Evolutionary conservation across 2,888 invertebrate genomes (phyloP).

Genomic region (Catocala sponsa): DNA sequence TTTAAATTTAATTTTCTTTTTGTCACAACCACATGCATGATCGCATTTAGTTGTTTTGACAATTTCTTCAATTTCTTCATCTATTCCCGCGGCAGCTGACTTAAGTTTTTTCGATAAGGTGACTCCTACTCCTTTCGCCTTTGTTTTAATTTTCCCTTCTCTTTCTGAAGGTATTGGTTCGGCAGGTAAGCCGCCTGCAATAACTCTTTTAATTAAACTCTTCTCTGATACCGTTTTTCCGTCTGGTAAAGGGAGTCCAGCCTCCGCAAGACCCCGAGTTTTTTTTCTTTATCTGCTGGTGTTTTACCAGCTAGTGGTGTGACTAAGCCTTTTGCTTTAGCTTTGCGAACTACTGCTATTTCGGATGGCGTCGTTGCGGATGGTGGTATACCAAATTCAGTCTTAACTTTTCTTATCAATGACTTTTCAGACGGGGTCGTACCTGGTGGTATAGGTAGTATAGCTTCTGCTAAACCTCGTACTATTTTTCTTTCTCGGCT

Average conservation of each 20-base stretch:
- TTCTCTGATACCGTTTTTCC: too few species aligned
- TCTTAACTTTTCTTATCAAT: constrained; percentile 38
- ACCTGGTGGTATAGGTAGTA: constrained; percentile 21
- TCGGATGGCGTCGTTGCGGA: constrained; percentile 57
- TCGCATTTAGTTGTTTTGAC: too few species aligned
- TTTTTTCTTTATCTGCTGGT: constrained; percentile 25
- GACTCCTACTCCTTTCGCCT: too few species aligned
- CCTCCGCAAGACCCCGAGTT: constrained; percentile 20
- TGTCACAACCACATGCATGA: too few species aligned
- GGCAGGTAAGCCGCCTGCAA: too few species aligned
- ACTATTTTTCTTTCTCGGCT: constrained; percentile 48
- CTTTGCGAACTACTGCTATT: constrained; percentile 55
- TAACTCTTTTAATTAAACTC: constrained; percentile 44
- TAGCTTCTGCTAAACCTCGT: constrained; percentile 2
- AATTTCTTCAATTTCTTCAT: too few species aligned
- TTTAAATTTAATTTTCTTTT: too few species aligned
- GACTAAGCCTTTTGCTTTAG: constrained; percentile 60
- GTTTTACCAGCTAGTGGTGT: constrained; percentile 38
- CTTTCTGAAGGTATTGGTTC: constrained; percentile 60
- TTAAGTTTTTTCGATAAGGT: too few species aligned
- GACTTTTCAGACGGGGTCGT: constrained; percentile 31
- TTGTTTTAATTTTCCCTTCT: too few species aligned
- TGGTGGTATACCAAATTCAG: constrained; percentile 53
- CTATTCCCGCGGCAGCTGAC: too few species aligned
- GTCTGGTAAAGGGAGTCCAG: constrained; percentile 36